phyloP scores from a whole-genome alignment of 2,888 invertebrate species.

The Gastracanthus pulcherrimus region DNA sequence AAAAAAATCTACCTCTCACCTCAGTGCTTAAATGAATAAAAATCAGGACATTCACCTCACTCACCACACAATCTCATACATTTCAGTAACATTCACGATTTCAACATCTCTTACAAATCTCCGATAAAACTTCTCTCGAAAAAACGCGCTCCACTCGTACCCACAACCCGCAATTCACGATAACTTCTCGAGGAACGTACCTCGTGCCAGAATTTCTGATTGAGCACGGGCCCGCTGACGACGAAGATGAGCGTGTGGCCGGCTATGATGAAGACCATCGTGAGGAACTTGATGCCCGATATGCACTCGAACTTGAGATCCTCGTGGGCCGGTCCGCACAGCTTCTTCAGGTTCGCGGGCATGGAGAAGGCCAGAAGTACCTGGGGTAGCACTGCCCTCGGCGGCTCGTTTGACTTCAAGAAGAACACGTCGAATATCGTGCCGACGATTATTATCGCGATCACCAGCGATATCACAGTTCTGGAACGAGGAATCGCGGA shows the following conservation, averaged over 20 bases:
- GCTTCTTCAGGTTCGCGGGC: slow-evolving; percentile 81
- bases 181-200: slow-evolving; percentile 71
- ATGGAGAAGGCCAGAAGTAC: slow-evolving; percentile 80
- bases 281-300: slow-evolving; percentile 83
- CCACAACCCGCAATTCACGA: no score
- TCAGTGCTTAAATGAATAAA: no score
- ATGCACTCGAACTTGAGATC: slow-evolving; percentile 83
- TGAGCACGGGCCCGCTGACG: slow-evolving; percentile 84
- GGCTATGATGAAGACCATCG: slow-evolving; percentile 84
- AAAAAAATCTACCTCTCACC: no score
- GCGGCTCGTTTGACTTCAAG: slow-evolving; percentile 59
- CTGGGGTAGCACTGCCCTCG: slow-evolving; percentile 62
- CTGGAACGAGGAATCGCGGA: slow-evolving; percentile 53
- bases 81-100: no score
- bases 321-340: slow-evolving; percentile 80
- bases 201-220: slow-evolving; percentile 82
- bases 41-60: no score
- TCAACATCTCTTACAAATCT: no score
- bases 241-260: slow-evolving; percentile 85
- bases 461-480: slow-evolving; percentile 65
- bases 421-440: slow-evolving; percentile 68
- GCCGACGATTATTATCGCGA: slow-evolving; percentile 65
- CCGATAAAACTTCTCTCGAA: no score
- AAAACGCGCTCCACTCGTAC: no score
- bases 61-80: no score